phyloP scores from a whole-genome alignment of 2,888 invertebrate species.

The Megastigmus dorsalis region DNA sequence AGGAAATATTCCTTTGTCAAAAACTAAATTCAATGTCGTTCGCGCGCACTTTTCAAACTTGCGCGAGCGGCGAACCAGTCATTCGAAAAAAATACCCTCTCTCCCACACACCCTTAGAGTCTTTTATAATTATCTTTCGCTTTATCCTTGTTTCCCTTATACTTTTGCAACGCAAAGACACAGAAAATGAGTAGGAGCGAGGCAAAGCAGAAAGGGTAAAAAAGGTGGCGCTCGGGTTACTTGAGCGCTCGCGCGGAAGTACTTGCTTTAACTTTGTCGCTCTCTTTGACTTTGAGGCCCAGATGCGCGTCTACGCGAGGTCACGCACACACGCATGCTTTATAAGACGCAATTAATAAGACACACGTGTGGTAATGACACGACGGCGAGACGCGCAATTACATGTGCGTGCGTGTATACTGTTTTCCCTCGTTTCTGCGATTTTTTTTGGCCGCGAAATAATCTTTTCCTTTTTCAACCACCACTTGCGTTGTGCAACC shows the following conservation, averaged over 20 bases:
- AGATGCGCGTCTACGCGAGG: no score
- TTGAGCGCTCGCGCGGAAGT: constrained; percentile 55
- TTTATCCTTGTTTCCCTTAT: no score
- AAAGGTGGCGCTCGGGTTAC: constrained; percentile 14
- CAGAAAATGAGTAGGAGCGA: no score
- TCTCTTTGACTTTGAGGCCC: constrained; percentile 36
- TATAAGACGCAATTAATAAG: constrained; percentile 63
- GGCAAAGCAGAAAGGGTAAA: neutral
- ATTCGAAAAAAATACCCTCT: no score
- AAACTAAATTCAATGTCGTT: no score
- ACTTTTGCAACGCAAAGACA: no score
- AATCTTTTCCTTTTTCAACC: constrained; percentile 2
- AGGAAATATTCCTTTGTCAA: no score
- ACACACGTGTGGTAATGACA: constrained; percentile 51
- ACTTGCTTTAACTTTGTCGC: constrained; percentile 56
- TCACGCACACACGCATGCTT: constrained; percentile 14
- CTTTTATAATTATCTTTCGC: no score
- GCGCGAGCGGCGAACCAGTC: no score
- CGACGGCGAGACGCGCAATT: no score
- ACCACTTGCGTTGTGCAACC: neutral
- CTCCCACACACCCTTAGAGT: no score
- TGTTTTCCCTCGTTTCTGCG: neutral
- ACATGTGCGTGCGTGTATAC: neutral
- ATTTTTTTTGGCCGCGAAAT: neutral
- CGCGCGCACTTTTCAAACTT: no score